Evolutionary conservation across 2,797 vertebrate genomes (phyloP), one percentile per base, ranked within the genome.

Genomic region (Dromococcyx pavoninus): DNA sequence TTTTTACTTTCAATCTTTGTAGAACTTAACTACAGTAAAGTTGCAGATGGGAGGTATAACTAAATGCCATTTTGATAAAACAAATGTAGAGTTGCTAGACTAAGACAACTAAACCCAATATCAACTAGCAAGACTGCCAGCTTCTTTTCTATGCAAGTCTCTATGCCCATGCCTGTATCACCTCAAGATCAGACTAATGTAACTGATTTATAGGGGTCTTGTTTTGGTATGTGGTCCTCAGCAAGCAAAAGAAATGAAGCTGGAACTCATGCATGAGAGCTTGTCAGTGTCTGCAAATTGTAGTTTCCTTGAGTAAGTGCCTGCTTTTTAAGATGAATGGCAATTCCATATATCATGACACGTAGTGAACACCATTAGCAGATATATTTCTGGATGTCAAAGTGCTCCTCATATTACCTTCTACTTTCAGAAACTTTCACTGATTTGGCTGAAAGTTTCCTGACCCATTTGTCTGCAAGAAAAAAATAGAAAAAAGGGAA

Each of bases 281-380:
- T 93, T 96, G 92, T 93, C 93, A 93, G 51, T 90, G 76, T 95
- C 94, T 95, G 80, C 73, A 92, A 89, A 96, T 95, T 93, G 85
- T 93, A 86, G 88, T 89, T 95, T 77, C 86, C 86, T 93, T 96
- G 95, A 96, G 88, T 95, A 93, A 93, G 86, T 91, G 85, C 91
- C 83, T 96, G 83, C 85, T 91, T 77, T 86, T 97, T 93, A 86
- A 94, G 94, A 94, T 96, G 84, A 96, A 94, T 93, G 88, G 91
- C 95, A 95, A 94, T 94, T 96, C 89, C 91, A 88, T 95, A 93
- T 96, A 96, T 95, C 96, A 94, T 95, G 91, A 86, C 91, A 90
- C 74, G 44, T 43, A 81, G 86, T 62, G 95, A 95, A 85, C 88
- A 79, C 83, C 86, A 91, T 95, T 96, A 96, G 86, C 64, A 95